Percentiles rank a stretch among this genome's conserved stretches.
Conservation (phyloP, 2,113 vertebrate genomes). For the Ammodytes dubius region DNA sequence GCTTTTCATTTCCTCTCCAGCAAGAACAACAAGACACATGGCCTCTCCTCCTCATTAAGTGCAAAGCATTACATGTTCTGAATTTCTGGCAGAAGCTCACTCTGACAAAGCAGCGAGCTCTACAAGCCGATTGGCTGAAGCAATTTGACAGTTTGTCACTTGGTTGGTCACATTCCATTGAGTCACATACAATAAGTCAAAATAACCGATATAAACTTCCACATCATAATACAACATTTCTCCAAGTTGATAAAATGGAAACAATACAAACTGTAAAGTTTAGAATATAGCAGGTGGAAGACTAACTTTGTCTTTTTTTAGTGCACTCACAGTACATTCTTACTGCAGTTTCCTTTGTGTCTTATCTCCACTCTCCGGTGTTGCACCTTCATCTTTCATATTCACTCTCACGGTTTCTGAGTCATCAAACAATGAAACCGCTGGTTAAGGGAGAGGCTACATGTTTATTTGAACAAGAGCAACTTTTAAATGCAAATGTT, state of each 20-base stretch:
- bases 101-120: neutral
- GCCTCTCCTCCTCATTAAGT: neutral
- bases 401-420: neutral
- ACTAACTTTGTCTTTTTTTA: neutral
- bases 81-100: neutral
- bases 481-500: constrained; percentile 27
- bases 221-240: neutral
- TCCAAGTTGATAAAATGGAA: neutral
- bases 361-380: neutral
- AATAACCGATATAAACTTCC: neutral
- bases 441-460: neutral
- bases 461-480: constrained; percentile 30
- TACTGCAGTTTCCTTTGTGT: neutral
- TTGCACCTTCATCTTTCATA: neutral
- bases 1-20: neutral
- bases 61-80: neutral
- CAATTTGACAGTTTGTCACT: constrained; percentile 40
- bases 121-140: neutral
- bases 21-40: neutral
- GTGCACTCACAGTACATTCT: neutral
- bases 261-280: neutral
- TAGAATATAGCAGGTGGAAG: neutral
- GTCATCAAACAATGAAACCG: neutral
- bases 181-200: constrained; percentile 1
- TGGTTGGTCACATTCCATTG: constrained; percentile 8